These are phyloP conservation scores for Lycodopsis pacificus DNA, from an alignment of 2,797 vertebrate genomes.

Conservation along the genomic window DNA sequence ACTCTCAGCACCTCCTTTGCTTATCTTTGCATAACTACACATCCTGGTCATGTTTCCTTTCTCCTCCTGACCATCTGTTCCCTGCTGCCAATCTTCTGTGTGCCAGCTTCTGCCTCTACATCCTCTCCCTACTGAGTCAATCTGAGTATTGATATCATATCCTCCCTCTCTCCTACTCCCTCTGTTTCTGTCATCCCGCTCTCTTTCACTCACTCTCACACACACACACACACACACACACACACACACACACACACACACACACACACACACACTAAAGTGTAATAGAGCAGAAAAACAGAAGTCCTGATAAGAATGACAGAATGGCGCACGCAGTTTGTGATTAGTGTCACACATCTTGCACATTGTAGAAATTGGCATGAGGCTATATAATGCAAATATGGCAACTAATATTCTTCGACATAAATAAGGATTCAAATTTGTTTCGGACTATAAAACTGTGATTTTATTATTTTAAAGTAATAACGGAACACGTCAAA, in stretches of 20 bases:
- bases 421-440: neutral
- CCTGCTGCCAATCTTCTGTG: conserved; percentile 80
- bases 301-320: conserved; percentile 4
- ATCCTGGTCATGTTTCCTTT: conserved; percentile 82
- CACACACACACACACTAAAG: neutral
- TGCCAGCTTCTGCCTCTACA: conserved; percentile 77
- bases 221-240: neutral
- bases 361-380: conserved; percentile 8
- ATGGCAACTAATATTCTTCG: neutral
- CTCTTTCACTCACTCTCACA: neutral
- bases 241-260: too few species aligned
- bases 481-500: neutral
- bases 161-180: conserved; percentile 36
- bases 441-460: neutral
- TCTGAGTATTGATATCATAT: conserved; percentile 74
- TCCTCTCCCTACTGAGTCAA: conserved; percentile 67
- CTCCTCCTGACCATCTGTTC: conserved; percentile 86
- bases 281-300: conserved; percentile 26
- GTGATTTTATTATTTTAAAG: neutral
- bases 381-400: neutral
- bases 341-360: conserved; percentile 12
- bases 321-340: neutral
- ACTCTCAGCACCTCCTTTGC: conserved; percentile 76
- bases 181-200: conserved; percentile 35
- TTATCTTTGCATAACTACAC: conserved; percentile 82